Base-by-base conservation (phyloP, 2,888 invertebrate species). In the Drosophila picticornis region DNA sequence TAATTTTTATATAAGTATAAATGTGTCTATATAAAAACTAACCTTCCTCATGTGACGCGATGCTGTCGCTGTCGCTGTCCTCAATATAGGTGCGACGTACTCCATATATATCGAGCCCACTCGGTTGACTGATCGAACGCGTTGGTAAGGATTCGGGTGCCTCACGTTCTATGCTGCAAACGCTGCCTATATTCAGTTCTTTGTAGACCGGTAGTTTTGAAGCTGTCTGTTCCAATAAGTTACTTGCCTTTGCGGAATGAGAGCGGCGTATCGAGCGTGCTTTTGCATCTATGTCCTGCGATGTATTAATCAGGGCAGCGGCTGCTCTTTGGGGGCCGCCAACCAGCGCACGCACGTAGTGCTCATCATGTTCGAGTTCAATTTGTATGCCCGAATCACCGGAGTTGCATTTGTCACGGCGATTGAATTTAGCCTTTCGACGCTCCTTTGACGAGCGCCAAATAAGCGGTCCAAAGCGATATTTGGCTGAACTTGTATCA, bases 311-410 rank as follows among this genome's bases (percentile, higher is more conserved):
- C 13, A 51, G 25, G 10, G 34, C 52, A 13, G 19, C 40, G 3
- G 36, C n/a, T 6, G 53, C 55, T 4, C 53, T 60, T 13, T 59
- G 55, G 19, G 55, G 59, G 3, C 27, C 25, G 4, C 25, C 22
- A 4, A 50, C 27, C 32, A 79, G 63, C 4, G 77, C 60, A 46
- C 90, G 84, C 27, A 88, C 88, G 81, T 87, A 92, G 57, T 91
- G 91, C 52, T 93, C 92, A 74, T 92, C 92, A 88, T 92, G 94
- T 92, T 93, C 93, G 50, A 93, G 75, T 94, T 96, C 95, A 82
- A 96, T 95, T 93, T 96, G 96, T 88, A 96, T 96, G 76, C 96
- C 96, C 74, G 96, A 96, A 92, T 96, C 96, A 6, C 96, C 96
- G 90, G 96, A 96, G 92, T 96, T 96, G 92, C 96, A 96, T 92